A percentile compares a stretch with the other conserved stretches of the same genome.
Conservation (phyloP, 2,888 invertebrate genomes). For the Andrena bicolor region DNA sequence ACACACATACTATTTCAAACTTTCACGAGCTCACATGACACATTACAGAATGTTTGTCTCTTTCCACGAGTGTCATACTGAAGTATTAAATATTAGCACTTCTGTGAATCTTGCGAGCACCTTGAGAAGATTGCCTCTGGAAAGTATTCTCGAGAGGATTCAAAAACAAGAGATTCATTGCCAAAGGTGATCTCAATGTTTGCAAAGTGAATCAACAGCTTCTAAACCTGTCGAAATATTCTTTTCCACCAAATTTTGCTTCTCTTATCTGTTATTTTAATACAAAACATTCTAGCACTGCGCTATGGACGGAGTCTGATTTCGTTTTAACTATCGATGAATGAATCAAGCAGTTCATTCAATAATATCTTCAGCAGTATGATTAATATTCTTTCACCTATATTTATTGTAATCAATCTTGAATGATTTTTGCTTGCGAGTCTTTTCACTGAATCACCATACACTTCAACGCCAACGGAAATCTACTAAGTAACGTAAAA, state of each 20-base stretch:
- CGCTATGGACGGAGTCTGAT: background rate
- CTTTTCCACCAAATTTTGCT: background rate
- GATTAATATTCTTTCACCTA: background rate
- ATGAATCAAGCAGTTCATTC: background rate
- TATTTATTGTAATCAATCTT: background rate
- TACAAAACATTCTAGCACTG: background rate
- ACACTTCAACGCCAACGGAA: too few species aligned
- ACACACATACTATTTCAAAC: background rate
- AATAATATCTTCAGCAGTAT: background rate
- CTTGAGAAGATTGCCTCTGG: background rate
- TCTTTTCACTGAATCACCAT: too few species aligned
- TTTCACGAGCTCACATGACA: background rate
- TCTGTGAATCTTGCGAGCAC: slow-evolving; percentile 12
- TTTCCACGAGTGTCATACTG: background rate
- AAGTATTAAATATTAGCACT: slow-evolving; percentile 19
- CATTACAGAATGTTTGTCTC: slow-evolving; percentile 1
- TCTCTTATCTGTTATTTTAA: background rate
- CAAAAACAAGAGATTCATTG: background rate
- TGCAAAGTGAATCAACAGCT: slow-evolving; percentile 5
- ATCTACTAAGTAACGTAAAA: too few species aligned
- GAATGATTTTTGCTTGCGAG: background rate
- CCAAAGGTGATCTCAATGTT: background rate
- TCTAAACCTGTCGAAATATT: background rate
- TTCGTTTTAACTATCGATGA: slow-evolving; percentile 15
- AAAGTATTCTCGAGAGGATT: slow-evolving; percentile 2